Base-by-base conservation (phyloP, 2,888 invertebrate species). In the Zonitis immaculata region DNA sequence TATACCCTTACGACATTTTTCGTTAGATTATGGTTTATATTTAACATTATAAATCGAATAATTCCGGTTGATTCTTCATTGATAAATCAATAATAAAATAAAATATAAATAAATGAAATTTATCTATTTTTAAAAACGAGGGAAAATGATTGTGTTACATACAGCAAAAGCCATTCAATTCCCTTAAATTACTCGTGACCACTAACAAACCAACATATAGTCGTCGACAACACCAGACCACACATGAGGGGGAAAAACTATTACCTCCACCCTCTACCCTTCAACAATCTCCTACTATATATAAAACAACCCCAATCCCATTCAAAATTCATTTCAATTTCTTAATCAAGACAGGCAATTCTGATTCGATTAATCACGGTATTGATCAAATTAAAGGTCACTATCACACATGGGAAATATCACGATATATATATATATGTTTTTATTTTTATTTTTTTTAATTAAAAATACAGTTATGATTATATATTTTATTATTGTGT, bases 111-210 rank as follows among this genome's bases (percentile, higher is more conserved):
- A 12, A 22, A 44, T 7, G 9, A 26, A 44, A 22, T 18, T 44
- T 26, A 44, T 16, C 28, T 25, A 28, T 11, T 44, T 26, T 12
- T 18, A 30, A 44, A 42, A n/a, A n/a, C n/a, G n/a, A 45, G 51
- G 52, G 56, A 52, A 56, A 56, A 52, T 56, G 56, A 56, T 56
- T 56, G 56, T 56, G 47, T 55, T n/a, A n/a, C n/a, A n/a, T 52
- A 52, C 52, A 49, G 56, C 52, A 50, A 52, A 52, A 52, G 56
- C 47, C 56, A 56, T 56, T 56, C 56, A 52, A 54, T 58, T 61
- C 61, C 59, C 64, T 59, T 60, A 61, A 59, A 59, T 59, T 59
- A 61, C 62, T 60, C 59, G 60, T 62, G 59, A 62, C 64, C 64
- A 58, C 64, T 62, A 62, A 62, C 62, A 64, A 61, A 64, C 64